Evolutionary conservation across 2,113 vertebrate species (phyloP).

Genomic region (Isurus oxyrinchus): DNA sequence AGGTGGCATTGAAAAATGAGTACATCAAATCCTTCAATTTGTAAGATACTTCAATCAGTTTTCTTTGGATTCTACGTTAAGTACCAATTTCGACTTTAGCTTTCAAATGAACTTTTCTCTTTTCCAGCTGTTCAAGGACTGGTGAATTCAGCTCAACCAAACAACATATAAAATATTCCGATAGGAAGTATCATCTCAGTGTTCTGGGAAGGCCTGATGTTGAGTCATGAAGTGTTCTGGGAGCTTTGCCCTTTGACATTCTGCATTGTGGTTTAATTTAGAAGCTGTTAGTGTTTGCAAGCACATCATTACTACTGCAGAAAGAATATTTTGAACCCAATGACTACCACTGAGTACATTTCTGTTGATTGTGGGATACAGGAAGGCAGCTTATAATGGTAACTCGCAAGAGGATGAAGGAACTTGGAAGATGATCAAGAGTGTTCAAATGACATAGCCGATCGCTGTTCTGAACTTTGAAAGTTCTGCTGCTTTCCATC

Average conservation of each 20-base stretch:
- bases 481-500: not conserved
- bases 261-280: constrained; percentile 12
- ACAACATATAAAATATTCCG: not conserved
- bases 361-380: not conserved
- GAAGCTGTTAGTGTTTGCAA: not conserved
- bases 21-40: not conserved
- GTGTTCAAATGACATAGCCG: not conserved
- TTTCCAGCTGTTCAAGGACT: not conserved
- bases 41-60: not conserved
- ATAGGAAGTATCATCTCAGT: not conserved
- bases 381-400: not conserved
- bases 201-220: not conserved
- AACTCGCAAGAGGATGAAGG: not conserved
- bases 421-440: not conserved
- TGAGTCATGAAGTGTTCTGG: constrained; percentile 13
- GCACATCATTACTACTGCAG: not conserved
- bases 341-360: not conserved
- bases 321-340: not conserved
- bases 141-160: not conserved
- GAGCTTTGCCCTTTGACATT: not conserved
- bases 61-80: too few relatives aligned
- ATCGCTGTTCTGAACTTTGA: not conserved
- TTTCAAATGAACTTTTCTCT: not conserved
- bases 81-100: not conserved
- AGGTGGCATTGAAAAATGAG: not conserved